Base-by-base conservation (phyloP, 2,797 vertebrate species). In the Platalea minor region DNA sequence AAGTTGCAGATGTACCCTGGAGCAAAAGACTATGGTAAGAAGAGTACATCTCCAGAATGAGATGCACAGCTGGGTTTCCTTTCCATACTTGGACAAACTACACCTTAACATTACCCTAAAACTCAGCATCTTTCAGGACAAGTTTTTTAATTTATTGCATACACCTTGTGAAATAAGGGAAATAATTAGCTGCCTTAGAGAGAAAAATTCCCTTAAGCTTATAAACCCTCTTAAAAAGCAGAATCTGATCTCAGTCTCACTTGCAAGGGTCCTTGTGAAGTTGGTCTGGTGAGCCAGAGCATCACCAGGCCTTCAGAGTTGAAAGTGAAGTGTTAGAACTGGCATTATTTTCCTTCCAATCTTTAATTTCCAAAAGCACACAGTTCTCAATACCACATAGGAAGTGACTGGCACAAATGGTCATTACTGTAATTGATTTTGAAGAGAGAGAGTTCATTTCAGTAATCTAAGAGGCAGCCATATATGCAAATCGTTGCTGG, bases 341-440 rank as follows among this genome's bases (percentile, higher is more conserved):
- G 4, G 15, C 28, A 24, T 72, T 93, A 45, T 70, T 94, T 96
- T 57, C 46, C 46, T 85, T 85, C 25, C 4, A 5, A 37, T 53
- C 59, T 79, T 88, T 69, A 37, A 60, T 76, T 95, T 97, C 65
- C 85, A 70, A 92, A 85, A 82, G 51, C 46, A 90, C 41, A 67
- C n/a, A 18, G n/a, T 84, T 67, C 56, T 88, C 67, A 81, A 43
- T 56, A 56, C 46, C 26, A 24, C 73, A 67, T 35, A 74, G 54
- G 87, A 95, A 92, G 69, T 51, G 11, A 56, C 61, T 84, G 74
- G 69, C 4, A 5, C 69, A 78, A 93, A 80, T 15, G 88, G 51
- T 88, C 74, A 84, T 91, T 93, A 85, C 13, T 78, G n/a, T 94
- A 96, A 94, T 81, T 78, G 88, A 95, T 95, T 96, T 88, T 92